Evolutionary conservation across 2,888 invertebrate species (phyloP), one percentile per base, ranked within the genome.

Genomic region (Rhagium mordax): DNA sequence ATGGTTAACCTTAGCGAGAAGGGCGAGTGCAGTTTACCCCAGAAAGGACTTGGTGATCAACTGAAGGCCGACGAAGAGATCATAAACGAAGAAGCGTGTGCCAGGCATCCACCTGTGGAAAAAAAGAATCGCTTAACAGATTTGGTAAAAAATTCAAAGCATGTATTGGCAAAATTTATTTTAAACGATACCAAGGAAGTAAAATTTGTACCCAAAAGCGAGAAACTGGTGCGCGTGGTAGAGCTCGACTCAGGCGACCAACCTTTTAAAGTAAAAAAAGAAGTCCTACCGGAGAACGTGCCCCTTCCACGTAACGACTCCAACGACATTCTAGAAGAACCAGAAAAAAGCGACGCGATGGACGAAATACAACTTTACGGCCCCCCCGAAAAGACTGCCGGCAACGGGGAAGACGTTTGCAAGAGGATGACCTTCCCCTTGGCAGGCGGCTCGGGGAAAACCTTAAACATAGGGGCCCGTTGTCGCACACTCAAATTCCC

Each of bases 111-210:
- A 13, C 84, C 86, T 18, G 86, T 90, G 51, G 88, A 88, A 27
- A 83, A 91, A 87, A 86, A 89, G 86, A 85, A 83, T 8, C 81
- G 87, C 10, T 80, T 87, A 7, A 87, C 87, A 3, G 87, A 87
- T 78, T 75, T 88, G 29, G 85, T 87, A 10, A 86, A 85, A 80
- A 87, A 87, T 78, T 87, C 88, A 7, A 87, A 86, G 69, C 85
- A 86, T 65, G 71, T 84, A 10, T 62, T 83, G 10, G 77, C 83
- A 0, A 85, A 81, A 77, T 75, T 83, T 2, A 83, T 84, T 21
- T 77, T 84, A 13, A 83, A 78, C 20, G 85, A 86, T 59, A 82
- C 78, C 57, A 84, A 84, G 29, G 85, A 85, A 70, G 82, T 83
- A 51, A 75, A 51, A 16, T 18, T 73, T 20, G 82, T 83, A 51